Evolutionary conservation across 2,113 vertebrate genomes (phyloP), one percentile per base, ranked within the genome.

Genomic region (Castor canadensis): DNA sequence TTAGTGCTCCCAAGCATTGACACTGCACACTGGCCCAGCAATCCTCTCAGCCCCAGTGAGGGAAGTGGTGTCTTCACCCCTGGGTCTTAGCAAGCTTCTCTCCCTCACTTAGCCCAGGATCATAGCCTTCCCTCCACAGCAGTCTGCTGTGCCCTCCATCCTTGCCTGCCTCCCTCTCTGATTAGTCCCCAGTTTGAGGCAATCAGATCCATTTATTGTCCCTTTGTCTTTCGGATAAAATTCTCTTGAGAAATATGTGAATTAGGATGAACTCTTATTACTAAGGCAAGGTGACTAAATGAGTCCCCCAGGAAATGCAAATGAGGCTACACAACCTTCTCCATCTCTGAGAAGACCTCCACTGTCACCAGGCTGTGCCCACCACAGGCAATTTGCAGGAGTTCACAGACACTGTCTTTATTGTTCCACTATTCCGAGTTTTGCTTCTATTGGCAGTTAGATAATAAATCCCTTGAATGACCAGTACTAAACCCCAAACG

Each of bases 191-290:
- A 20, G 20, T 47, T 12, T n/a, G 43, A 88, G 47, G 47, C 22
- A 54, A 24, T 87, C 40, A 67, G 60, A 71, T 73, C 30, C 26
- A 26, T 22, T 60, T 80, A 58, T 13, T 71, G 49, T 38, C 2
- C 43, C 72, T 40, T 43, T 24, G 26, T 13, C 30, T 40, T 84
- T 62, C 60, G 38, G 66, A 76, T 83, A 84, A 30, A 54, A 69
- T 83, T 81, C 64, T 94, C 67, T 26, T 32, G 72, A 77, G 75
- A 90, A 89, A 32, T 32, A 71, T 35, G 12, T 17, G 87, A 95
- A 20, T 84, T 62, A 77, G 7, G 10, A 87, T 84, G n/a, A 60
- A 40, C 32, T 19, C 66, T 24, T 60, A 45, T 52, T 67, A 77
- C 87, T 54, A 67, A 91, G 52, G 49, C 12, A 85, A 67, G 47